Evolutionary conservation across 2,888 invertebrate genomes (phyloP).

Genomic region (Sericinus montela): DNA sequence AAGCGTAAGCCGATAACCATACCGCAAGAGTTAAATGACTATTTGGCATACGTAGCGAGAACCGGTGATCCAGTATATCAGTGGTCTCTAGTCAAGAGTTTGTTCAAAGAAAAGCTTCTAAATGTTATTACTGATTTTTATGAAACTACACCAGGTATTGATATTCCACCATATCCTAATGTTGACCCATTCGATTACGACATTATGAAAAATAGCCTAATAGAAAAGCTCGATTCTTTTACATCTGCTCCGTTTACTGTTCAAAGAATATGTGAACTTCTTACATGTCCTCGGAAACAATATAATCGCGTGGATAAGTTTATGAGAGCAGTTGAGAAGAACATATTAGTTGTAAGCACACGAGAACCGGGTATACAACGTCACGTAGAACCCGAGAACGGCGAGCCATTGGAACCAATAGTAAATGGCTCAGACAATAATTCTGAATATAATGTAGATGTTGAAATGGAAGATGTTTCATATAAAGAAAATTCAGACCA

Average conservation of each 20-base stretch:
- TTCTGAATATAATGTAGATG: slow-evolving; percentile 75
- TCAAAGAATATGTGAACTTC: slow-evolving; percentile 95
- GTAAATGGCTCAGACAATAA: slow-evolving; percentile 80
- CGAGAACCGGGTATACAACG: slow-evolving; percentile 83
- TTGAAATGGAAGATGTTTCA: slow-evolving; percentile 75
- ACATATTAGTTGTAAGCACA: slow-evolving; percentile 91
- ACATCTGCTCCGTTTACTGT: slow-evolving; percentile 96
- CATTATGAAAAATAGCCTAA: slow-evolving; percentile 89
- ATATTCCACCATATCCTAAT: slow-evolving; percentile 92
- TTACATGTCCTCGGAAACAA: slow-evolving; percentile 94
- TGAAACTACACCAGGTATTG: slow-evolving; percentile 86
- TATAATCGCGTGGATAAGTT: slow-evolving; percentile 98
- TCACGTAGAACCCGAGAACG: slow-evolving; percentile 82
- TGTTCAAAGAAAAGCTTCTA: slow-evolving; percentile 92
- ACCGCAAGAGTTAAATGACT: slow-evolving; percentile 93
- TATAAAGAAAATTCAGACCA: slow-evolving; percentile 64
- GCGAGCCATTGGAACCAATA: slow-evolving; percentile 80
- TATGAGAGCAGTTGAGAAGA: slow-evolving; percentile 97
- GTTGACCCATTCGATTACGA: slow-evolving; percentile 95
- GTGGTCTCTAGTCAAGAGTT: slow-evolving; percentile 92
- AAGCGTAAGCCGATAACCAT: slow-evolving; percentile 88
- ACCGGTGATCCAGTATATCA: slow-evolving; percentile 97
- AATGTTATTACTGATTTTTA: slow-evolving; percentile 93
- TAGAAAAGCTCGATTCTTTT: slow-evolving; percentile 90
- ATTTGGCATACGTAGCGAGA: slow-evolving; percentile 92